Evolutionary conservation across 2,113 vertebrate genomes (phyloP), one percentile per base, ranked within the genome.

Genomic region (Syngnathus floridae): DNA sequence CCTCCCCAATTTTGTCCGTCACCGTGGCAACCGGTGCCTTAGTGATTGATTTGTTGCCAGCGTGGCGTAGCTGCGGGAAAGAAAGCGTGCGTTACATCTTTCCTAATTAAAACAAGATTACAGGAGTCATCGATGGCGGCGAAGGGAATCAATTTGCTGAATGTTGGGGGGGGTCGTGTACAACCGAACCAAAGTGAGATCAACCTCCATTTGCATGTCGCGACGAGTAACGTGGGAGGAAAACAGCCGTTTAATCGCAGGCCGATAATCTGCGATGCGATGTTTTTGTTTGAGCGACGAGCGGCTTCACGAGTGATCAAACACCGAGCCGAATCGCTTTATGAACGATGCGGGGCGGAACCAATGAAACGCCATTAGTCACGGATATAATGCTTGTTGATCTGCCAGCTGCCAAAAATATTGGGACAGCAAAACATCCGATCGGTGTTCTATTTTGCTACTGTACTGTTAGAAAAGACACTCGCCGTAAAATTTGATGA

Each of bases 81-180:
- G 45, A 46, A 86, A 89, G 89, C 85, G 90, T 91, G 89, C 90
- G 90, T 90, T 93, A 92, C 92, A 94, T 94, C 90, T 90, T 93
- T 93, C n/a, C 21, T 96, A 97, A 98, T 98, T 97, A 96, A 98
- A 95, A 94, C 88, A 86, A 91, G 94, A 95, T 97, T 97, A 95
- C 87, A 89, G 21, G 88, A 92, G 91, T 92, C 91, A 90, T 93
- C 85, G 87, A 65, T 61, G 87, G 83, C 93, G 87, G 82, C 76
- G 82, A 73, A 79, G 86, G 91, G 82, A 88, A 90, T 94, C 88
- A 89, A 85, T 95, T 93, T 88, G 85, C 88, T 90, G 93, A 95
- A 95, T 94, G 90, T 93, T 91, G 94, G 83, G 88, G 87, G 77
- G 88, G 9, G 80, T 88, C 92, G 91, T 91, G 88, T 74, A 64